These are phyloP conservation scores for Diaphora mendica DNA, from an alignment of 2,888 invertebrate genomes.

Conservation along the genomic window DNA sequence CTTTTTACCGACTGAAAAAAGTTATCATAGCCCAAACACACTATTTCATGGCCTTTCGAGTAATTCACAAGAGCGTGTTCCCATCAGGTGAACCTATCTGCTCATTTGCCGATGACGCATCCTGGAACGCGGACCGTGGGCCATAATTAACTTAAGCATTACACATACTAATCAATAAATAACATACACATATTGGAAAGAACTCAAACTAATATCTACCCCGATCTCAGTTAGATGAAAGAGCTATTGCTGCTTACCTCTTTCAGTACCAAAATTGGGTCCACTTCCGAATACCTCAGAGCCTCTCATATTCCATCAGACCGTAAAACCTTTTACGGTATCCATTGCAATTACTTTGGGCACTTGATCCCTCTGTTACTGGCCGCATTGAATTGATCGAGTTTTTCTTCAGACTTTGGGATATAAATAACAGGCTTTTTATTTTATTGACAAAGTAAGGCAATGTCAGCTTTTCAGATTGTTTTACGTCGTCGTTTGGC, in stretches of 20 bases:
- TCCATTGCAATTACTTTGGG: conserved; percentile 41
- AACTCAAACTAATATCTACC: not conserved
- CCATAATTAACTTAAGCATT: no score
- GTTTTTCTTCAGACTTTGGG: not conserved
- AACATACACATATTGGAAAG: not conserved
- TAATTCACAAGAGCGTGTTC: no score
- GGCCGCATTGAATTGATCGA: conserved; percentile 15
- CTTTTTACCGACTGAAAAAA: no score
- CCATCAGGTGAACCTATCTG: no score
- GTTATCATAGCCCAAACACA: no score
- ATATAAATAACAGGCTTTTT: not conserved
- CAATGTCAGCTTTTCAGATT: not conserved
- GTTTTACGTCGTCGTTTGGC: not conserved
- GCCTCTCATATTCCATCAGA: conserved; percentile 1
- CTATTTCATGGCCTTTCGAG: no score
- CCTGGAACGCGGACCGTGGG: no score
- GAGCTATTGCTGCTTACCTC: not conserved
- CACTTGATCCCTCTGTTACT: conserved; percentile 24
- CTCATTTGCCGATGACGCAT: no score
- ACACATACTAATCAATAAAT: not conserved
- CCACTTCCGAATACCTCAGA: not conserved
- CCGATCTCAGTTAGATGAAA: not conserved
- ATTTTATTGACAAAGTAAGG: not conserved
- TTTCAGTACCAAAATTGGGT: not conserved
- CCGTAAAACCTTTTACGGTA: conserved; percentile 44